Evolutionary conservation across 2,888 invertebrate genomes (phyloP), one percentile per base, ranked within the genome.

Genomic region (Drosophila atripex): DNA sequence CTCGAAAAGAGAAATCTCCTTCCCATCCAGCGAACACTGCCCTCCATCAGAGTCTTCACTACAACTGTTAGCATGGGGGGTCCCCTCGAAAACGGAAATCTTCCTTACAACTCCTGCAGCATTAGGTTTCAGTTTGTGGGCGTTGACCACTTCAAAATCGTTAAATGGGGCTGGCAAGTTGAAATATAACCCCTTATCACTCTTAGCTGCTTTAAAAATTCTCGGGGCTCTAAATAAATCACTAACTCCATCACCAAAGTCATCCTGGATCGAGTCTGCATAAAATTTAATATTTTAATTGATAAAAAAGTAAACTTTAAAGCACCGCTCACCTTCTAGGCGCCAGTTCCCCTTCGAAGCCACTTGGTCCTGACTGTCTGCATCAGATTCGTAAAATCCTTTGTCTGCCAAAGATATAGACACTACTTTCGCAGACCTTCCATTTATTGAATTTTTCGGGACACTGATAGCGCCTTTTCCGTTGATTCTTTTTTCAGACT

Each of bases 181-280:
- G 5, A 28, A 7, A 0, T 2, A 2, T 7, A n/a, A 14, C 6
- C 5, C 1, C 9, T 8, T 9, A n/a, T n/a, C 0, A 8, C 47
- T 21, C 41, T 47, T 58, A 16, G 39, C 3, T 11, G 12, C 30
- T 7, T 30, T 41, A 9, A 58, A 23, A 9, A 61, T 32, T 9
- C 7, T 32, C 1, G 30, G 23, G 3, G 11, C 6, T 12, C 11
- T 47, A 1, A 60, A 47, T 9, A 57, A 57, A 7, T 16, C 21
- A 7, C 28, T 8, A 9, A 28, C 9, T 9, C 28, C 41, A 14
- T 14, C 43, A 12, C 28, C n/a, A 21, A 28, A 53, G 9, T 7
- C 32, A 23, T 35, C n/a, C 14, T 7, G 9, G 7, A 28, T 11
- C 12, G 3, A 47, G 9, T 23, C 60, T 60, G 39, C 18, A 30